Percentiles rank a stretch among this genome's conserved stretches.
These are phyloP conservation scores for Melanophora roralis DNA, from an alignment of 2,888 invertebrate species.

Conservation along the genomic window DNA sequence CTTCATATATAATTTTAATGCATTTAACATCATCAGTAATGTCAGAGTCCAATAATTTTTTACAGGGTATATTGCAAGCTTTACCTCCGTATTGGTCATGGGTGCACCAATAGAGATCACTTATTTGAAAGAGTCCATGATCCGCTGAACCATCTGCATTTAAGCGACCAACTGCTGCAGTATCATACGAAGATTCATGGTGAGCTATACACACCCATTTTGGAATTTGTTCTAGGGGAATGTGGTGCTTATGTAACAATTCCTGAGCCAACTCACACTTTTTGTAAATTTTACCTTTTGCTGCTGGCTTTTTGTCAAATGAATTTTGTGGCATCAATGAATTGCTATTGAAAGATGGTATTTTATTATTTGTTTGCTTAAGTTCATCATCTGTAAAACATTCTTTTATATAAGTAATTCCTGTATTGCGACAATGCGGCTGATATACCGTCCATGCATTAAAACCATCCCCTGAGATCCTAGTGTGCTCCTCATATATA, in stretches of 20 bases:
- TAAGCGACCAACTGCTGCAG: conserved; percentile 79
- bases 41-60: conserved; percentile 82
- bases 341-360: not conserved
- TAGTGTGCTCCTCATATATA: conserved; percentile 82
- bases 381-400: conserved; percentile 59
- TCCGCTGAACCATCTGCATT: conserved; percentile 79
- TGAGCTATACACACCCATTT: conserved; percentile 86
- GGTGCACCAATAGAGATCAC: conserved; percentile 83
- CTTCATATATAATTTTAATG: conserved; percentile 81
- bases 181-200: conserved; percentile 84
- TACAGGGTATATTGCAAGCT: conserved; percentile 81
- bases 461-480: conserved; percentile 84
- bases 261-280: conserved; percentile 85
- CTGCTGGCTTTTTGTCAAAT: not conserved
- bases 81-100: conserved; percentile 78
- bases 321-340: conserved; percentile 2
- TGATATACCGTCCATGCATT: conserved; percentile 85
- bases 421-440: conserved; percentile 78
- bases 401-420: conserved; percentile 73
- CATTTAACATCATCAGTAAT: conserved; percentile 84
- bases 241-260: conserved; percentile 79
- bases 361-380: not conserved
- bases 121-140: conserved; percentile 86
- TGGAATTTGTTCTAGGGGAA: conserved; percentile 79
- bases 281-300: conserved; percentile 79